Conservation (phyloP, 2,797 vertebrate species). For the Cetoscarus ocellatus region DNA sequence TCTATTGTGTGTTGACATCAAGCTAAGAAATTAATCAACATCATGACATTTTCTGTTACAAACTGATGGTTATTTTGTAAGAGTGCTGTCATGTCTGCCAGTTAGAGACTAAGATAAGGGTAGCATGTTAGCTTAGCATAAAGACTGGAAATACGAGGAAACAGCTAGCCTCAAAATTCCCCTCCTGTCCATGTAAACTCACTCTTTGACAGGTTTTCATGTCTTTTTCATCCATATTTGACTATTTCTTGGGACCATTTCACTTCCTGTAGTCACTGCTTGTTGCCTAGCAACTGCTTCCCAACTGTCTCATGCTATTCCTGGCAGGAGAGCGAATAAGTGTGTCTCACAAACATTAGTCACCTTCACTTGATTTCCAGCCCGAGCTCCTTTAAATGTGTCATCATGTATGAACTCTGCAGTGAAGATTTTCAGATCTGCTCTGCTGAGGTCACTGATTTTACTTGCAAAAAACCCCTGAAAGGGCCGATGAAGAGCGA, state of each 20-base stretch:
- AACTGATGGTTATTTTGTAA: too few species aligned
- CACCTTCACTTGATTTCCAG: not conserved
- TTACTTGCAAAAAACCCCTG: not conserved
- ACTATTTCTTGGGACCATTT: not conserved
- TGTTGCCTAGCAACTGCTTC: slow-evolving; percentile 23
- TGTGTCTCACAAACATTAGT: not conserved
- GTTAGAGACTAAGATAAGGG: not conserved
- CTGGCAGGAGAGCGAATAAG: not conserved
- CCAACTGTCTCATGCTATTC: not conserved
- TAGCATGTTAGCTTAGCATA: slow-evolving; percentile 12
- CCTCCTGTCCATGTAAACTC: not conserved
- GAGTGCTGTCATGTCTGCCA: not conserved
- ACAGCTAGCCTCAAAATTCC: not conserved
- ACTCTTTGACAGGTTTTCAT: not conserved
- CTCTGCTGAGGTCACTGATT: slow-evolving; percentile 5
- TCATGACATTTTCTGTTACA: too few species aligned
- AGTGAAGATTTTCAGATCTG: not conserved
- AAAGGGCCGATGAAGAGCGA: slow-evolving; percentile 20
- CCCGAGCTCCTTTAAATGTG: not conserved
- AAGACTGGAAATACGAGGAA: not conserved
- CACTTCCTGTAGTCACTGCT: not conserved
- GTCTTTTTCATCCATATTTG: not conserved
- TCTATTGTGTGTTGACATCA: too few species aligned
- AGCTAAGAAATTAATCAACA: too few species aligned
- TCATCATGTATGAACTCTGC: not conserved